Evolutionary conservation across 2,113 vertebrate species (phyloP).

Genomic region (Cochlearius cochlearius): DNA sequence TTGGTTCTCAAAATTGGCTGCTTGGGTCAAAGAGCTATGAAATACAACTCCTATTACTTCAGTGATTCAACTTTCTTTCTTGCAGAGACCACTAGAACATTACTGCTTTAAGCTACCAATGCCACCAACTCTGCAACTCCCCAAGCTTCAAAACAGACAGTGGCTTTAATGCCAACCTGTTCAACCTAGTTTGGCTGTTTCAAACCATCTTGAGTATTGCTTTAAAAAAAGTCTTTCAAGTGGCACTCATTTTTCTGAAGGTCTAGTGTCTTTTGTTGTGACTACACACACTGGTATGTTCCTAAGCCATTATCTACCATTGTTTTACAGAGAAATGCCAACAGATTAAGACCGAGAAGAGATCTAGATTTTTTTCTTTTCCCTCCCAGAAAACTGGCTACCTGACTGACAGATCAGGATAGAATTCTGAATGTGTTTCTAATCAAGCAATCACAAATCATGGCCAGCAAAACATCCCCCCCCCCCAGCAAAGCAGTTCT

Average conservation of each 20-base stretch:
- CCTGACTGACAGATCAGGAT: background rate
- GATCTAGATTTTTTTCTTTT: background rate
- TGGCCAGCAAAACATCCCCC: background rate
- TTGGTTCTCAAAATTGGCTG: background rate
- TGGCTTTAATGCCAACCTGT: background rate
- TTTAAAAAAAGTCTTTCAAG: background rate
- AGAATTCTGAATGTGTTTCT: background rate
- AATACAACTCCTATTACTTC: background rate
- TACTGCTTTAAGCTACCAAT: background rate
- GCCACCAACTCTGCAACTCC: background rate
- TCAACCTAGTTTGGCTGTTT: background rate
- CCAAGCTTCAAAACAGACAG: background rate
- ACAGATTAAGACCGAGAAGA: background rate
- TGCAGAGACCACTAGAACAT: background rate
- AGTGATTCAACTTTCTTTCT: background rate
- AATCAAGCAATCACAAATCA: background rate
- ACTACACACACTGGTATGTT: background rate
- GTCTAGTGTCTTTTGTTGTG: background rate
- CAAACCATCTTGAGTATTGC: background rate
- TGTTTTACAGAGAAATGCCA: background rate
- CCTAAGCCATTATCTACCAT: background rate
- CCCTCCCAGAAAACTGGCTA: background rate
- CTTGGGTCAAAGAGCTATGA: background rate
- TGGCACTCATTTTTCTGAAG: background rate
- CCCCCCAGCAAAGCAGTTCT: background rate